These are phyloP conservation scores for Arctocebus calabarensis DNA, from an alignment of 2,797 vertebrate genomes.

Conservation along the genomic window DNA sequence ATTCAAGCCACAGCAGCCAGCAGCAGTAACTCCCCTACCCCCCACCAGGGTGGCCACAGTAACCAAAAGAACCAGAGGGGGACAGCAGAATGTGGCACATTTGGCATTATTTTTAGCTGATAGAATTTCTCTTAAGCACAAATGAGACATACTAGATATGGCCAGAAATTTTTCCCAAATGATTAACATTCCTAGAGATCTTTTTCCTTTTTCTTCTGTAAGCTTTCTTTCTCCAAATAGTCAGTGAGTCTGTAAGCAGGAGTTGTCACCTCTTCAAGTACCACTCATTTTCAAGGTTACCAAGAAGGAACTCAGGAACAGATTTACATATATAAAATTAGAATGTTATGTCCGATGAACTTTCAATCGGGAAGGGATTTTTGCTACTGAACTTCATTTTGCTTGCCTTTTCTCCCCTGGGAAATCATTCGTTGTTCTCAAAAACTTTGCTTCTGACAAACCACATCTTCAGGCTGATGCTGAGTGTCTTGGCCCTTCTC, in stretches of 20 bases:
- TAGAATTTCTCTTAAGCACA: neutral
- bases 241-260: neutral
- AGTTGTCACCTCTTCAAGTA: neutral
- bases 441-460: neutral
- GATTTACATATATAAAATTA: neutral
- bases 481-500: neutral
- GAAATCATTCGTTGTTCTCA: neutral
- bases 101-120: neutral
- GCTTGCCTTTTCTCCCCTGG: slow-evolving; percentile 25
- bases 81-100: neutral
- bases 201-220: neutral
- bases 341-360: neutral
- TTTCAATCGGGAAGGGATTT: neutral
- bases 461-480: neutral
- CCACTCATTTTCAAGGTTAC: neutral
- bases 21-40: neutral
- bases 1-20: neutral
- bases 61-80: neutral
- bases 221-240: neutral
- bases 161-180: neutral
- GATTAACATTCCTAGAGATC: neutral
- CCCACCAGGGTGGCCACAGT: neutral
- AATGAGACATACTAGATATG: neutral
- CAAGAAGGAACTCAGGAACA: neutral
- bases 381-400: neutral